A percentile compares a stretch with the other conserved stretches of the same genome.
phyloP scores from a whole-genome alignment of 2,113 vertebrate species.

The Tragelaphus imberbis region DNA sequence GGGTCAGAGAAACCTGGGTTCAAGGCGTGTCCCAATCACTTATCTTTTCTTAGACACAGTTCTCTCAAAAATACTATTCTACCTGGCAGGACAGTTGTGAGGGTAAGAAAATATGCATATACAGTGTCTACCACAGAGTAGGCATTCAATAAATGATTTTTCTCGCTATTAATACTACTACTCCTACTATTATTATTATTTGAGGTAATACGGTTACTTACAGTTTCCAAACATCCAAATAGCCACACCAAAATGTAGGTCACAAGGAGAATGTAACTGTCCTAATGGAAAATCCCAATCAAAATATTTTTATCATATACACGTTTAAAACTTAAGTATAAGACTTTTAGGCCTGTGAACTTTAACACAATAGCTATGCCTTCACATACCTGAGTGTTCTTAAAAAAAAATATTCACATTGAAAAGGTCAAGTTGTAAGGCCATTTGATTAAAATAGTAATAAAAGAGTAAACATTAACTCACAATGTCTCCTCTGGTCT shows the following conservation, averaged over 20 bases:
- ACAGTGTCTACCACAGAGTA: neutral
- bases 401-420: constrained; percentile 47
- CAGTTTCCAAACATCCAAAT: neutral
- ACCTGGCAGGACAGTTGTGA: neutral
- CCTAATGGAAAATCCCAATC: neutral
- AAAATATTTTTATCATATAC: neutral
- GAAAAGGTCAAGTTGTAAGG: constrained; percentile 76
- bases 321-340: constrained; percentile 12
- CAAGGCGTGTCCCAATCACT: neutral
- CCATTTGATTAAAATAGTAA: constrained; percentile 74
- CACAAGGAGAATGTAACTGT: neutral
- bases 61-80: neutral
- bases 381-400: constrained; percentile 55
- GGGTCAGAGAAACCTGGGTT: neutral
- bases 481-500: constrained; percentile 78
- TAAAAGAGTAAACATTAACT: constrained; percentile 85
- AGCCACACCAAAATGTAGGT: neutral
- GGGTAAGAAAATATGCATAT: neutral
- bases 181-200: neutral
- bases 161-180: neutral
- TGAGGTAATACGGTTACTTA: neutral
- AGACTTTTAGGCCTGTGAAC: constrained; percentile 37
- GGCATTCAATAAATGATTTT: neutral
- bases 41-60: neutral
- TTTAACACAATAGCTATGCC: constrained; percentile 32